Evolutionary conservation across 1,140 invertebrate genomes (phyloP).

Genomic region (Drosophila simulans): DNA sequence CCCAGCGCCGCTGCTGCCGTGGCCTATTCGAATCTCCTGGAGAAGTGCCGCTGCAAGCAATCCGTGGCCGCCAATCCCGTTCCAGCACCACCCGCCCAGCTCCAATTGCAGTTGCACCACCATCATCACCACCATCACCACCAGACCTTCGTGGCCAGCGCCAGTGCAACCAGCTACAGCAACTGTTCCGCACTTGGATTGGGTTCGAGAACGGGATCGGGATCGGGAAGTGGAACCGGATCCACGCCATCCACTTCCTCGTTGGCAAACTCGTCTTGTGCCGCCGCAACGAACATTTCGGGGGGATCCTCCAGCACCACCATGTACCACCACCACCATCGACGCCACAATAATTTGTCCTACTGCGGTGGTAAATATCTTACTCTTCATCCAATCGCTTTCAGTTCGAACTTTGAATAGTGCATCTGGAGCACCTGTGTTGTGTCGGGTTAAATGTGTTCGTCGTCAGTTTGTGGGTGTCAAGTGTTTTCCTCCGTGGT

Average conservation of each 20-base stretch:
- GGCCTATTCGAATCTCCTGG: conserved; percentile 66
- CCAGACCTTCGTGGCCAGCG: conserved; percentile 76
- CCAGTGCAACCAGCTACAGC: conserved; percentile 68
- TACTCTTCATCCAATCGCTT: not conserved
- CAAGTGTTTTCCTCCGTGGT: conserved; percentile 37
- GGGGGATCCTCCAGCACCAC: conserved; percentile 52
- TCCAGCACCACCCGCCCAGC: conserved; percentile 46
- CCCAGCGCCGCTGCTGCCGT: conserved; percentile 35
- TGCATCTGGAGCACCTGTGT: not conserved
- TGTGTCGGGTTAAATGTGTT: not conserved
- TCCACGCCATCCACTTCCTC: conserved; percentile 11
- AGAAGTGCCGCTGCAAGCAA: conserved; percentile 79
- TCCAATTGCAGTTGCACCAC: conserved; percentile 69
- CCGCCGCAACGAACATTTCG: conserved; percentile 15
- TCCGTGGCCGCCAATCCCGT: conserved; percentile 24
- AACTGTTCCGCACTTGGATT: conserved; percentile 50
- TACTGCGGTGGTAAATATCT: conserved; percentile 83
- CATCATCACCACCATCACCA: conserved; percentile 77
- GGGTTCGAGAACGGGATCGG: conserved; percentile 12
- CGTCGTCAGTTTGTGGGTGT: conserved; percentile 31
- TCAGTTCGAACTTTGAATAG: conserved; percentile 24
- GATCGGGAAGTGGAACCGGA: conserved; percentile 8
- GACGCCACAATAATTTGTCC: conserved; percentile 82
- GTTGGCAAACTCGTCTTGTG: conserved; percentile 17
- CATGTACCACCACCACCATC: conserved; percentile 78